A percentile compares a stretch with the other conserved stretches of the same genome.
Conservation (phyloP, 2,113 vertebrate genomes). For the Okapia johnstoni region DNA sequence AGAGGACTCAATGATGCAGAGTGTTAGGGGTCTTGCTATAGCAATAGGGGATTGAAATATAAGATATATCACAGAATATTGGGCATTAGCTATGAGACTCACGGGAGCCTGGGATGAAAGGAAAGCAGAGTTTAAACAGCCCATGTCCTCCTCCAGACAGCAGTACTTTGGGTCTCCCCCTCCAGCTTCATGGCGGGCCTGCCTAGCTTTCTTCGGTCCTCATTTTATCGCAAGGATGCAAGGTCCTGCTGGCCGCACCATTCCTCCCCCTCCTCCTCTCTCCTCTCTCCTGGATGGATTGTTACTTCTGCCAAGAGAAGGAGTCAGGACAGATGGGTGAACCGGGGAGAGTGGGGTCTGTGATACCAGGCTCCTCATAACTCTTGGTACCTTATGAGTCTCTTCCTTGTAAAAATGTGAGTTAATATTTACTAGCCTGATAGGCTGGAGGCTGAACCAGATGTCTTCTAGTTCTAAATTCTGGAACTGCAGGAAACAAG, state of each 20-base stretch:
- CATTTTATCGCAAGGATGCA: not conserved
- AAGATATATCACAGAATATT: not conserved
- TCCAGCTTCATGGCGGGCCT: not conserved
- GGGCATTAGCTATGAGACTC: not conserved
- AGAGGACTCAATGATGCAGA: not conserved
- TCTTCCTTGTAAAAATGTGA: not conserved
- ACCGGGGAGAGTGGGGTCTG: not conserved
- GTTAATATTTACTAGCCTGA: not conserved
- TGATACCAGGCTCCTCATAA: not conserved
- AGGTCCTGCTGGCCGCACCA: not conserved
- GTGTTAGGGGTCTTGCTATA: rapidly evolving
- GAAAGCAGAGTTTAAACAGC: not conserved
- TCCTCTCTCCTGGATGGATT: not conserved
- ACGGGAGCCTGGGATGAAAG: too few species aligned
- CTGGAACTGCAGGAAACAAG: not conserved
- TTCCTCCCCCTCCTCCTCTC: not conserved
- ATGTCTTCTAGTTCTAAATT: not conserved
- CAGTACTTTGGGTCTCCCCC: not conserved
- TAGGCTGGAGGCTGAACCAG: not conserved
- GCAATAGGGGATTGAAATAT: not conserved
- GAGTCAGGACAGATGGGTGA: not conserved
- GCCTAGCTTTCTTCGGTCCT: not conserved
- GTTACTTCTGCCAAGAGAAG: not conserved
- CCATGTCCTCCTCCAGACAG: not conserved
- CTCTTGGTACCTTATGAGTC: not conserved